Evolutionary conservation across 2,113 vertebrate species (phyloP), one percentile per base, ranked within the genome.

Genomic region (Anas platyrhynchos): DNA sequence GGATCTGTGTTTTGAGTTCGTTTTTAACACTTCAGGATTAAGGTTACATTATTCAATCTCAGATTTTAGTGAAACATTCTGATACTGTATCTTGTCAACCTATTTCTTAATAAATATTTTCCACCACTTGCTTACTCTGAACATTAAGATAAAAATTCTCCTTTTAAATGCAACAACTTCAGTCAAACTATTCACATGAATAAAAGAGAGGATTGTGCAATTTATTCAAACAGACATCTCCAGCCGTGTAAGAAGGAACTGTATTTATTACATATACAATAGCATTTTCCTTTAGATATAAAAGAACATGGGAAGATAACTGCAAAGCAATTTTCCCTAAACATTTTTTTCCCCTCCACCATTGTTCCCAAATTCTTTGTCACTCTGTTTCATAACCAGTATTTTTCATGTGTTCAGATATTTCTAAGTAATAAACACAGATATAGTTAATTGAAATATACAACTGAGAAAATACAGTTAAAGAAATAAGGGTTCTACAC

Each of bases 51-150:
- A 93, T 82, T 88, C 17, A 44, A 58, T 22, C 54, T 79, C 86
- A 90, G 66, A 54, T 32, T 54, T 34, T 0, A 92, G 38, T 17
- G 48, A 93, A 90, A 88, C 32, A n/a, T 75, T 83, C 89, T 91
- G 44, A n/a, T 31, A 34, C 34, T 58, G 52, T 44, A 81, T 75
- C 80, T 72, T 88, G 73, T 62, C 76, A 95, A 61, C 13, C 56
- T 82, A 6, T n/a, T 91, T 91, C 76, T 91, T 76, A 78, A 73
- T 2, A 90, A 62, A 56, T 13, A 13, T 84, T 95, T 94, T 90
- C 92, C 23, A 91, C 10, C 32, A 68, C 34, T 86, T 72, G 31
- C 68, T 93, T 44, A 91, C 44, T 65, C 74, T 63, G 26, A 93
- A 71, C 10, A 25, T 59, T 56, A 75, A 48, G 59, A 56, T 76